phyloP scores from a whole-genome alignment of 2,797 vertebrate species.

The Xenentodon cancila region DNA sequence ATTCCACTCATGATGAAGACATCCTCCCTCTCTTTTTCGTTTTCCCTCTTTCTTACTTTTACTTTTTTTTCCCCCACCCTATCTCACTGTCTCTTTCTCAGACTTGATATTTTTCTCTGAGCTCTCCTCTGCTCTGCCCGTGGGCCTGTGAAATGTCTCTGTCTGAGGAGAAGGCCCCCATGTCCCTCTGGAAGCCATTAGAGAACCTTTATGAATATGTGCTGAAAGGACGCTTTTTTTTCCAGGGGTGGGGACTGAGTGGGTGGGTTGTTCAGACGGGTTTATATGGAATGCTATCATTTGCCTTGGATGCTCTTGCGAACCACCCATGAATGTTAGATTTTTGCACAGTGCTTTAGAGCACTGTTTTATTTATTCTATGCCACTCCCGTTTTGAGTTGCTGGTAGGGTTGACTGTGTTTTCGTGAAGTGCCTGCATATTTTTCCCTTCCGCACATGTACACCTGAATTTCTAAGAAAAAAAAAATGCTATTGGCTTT shows the following conservation, averaged over 20 bases:
- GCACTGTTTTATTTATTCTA: constrained; percentile 23
- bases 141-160: constrained; percentile 81
- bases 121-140: constrained; percentile 65
- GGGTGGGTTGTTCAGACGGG: constrained; percentile 54
- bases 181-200: constrained; percentile 85
- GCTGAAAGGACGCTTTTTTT: constrained; percentile 77
- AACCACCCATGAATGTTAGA: constrained; percentile 43
- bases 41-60: constrained; percentile 1
- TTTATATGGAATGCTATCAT: constrained; percentile 57
- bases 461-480: constrained; percentile 11
- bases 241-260: constrained; percentile 60
- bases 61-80: constrained; percentile 2
- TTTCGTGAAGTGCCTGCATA: constrained; percentile 21
- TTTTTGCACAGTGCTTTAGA: constrained; percentile 35
- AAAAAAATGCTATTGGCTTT: constrained; percentile 18
- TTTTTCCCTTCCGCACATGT: constrained; percentile 19
- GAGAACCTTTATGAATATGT: constrained; percentile 83
- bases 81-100: constrained; percentile 28
- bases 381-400: constrained; percentile 17
- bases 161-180: constrained; percentile 72
- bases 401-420: constrained; percentile 16
- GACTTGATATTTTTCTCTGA: constrained; percentile 71
- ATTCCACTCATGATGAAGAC: constrained; percentile 84
- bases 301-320: constrained; percentile 47
- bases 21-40: constrained; percentile 51